phyloP scores from a whole-genome alignment of 2,797 vertebrate genomes.

The Sebastes hubbsi region DNA sequence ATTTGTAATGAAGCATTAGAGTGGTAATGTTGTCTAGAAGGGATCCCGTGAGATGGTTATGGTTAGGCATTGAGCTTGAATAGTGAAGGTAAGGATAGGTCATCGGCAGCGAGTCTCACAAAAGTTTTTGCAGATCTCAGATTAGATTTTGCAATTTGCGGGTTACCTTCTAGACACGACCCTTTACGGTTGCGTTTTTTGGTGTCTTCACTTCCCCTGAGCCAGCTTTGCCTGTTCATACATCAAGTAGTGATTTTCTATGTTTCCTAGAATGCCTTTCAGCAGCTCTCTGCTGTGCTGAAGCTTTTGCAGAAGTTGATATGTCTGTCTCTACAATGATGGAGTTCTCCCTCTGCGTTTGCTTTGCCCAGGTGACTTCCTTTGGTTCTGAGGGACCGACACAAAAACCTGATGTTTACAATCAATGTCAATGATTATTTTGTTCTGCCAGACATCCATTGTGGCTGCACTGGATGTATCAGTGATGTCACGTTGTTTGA shows the following conservation, averaged over 20 bases:
- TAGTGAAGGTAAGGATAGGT: too few species aligned
- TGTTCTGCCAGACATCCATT: not conserved
- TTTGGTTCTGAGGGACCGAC: not conserved
- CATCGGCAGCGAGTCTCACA: too few species aligned
- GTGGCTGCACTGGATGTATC: not conserved
- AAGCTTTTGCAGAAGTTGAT: not conserved
- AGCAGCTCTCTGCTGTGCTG: not conserved
- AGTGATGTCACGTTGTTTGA: not conserved
- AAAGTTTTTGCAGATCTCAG: too few species aligned
- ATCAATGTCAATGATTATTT: not conserved
- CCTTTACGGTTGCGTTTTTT: not conserved
- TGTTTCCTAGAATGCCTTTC: constrained; percentile 29
- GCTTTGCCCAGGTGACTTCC: not conserved
- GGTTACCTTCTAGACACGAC: too few species aligned
- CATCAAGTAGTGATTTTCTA: not conserved
- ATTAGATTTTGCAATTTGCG: too few species aligned
- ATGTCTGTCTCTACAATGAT: not conserved
- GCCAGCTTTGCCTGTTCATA: not conserved
- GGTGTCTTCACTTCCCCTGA: not conserved
- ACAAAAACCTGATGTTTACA: constrained; percentile 34
- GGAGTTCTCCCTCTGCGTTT: not conserved
- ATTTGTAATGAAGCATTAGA: not conserved
- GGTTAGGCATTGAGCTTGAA: too few species aligned
- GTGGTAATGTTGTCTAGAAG: too few species aligned
- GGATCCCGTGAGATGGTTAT: too few species aligned